Base-by-base conservation (phyloP, 2,888 invertebrate genomes). In the Galeopsomyia nigrocyanea region DNA sequence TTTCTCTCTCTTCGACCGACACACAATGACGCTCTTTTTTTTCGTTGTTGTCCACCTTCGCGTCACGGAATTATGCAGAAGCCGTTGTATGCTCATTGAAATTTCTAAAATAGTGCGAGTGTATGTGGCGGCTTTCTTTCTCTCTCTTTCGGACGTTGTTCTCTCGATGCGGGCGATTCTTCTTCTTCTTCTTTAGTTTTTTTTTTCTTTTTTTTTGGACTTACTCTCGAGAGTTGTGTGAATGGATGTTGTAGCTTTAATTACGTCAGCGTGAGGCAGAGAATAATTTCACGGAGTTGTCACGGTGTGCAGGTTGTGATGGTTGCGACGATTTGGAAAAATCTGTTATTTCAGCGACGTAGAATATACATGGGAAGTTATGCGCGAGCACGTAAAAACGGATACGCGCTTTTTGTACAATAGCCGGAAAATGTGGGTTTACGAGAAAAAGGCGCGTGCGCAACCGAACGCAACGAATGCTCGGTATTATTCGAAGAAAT, bases 11-110 rank as follows among this genome's bases (percentile, higher is more conserved):
- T 55, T 10, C 3, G n/a, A 6, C 17, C 67, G 26, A 50, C 14
- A 17, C 51, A 58, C 51, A 58, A 16, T 58, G 66, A 49, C 58
- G 55, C 55, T 65, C 21, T 64, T 55, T 62, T 61, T 60, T 58
- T 65, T n/a, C 10, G 31, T 49, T 26, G 13, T 58, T 9, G 3
- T n/a, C 16, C 19, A 13, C 3, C 49, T 1, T 6, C 7, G 14
- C 10, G 51, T 50, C 55, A 61, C 19, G 31, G 26, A 64, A 68
- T 64, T 46, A 56, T 56, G 60, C 65, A 68, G 57, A 55, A 68
- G 68, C 67, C 57, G 68, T 47, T 22, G 26, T 26, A 5, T 26
- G 63, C 55, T 72, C 68, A 68, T 63, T 72, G 63, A 68, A 72
- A 68, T 72, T 68, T 72, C 58, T 58, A 55, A 71, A 71, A 62